Evolutionary conservation across 1,140 invertebrate species (phyloP).

Genomic region (Nebria ingens): DNA sequence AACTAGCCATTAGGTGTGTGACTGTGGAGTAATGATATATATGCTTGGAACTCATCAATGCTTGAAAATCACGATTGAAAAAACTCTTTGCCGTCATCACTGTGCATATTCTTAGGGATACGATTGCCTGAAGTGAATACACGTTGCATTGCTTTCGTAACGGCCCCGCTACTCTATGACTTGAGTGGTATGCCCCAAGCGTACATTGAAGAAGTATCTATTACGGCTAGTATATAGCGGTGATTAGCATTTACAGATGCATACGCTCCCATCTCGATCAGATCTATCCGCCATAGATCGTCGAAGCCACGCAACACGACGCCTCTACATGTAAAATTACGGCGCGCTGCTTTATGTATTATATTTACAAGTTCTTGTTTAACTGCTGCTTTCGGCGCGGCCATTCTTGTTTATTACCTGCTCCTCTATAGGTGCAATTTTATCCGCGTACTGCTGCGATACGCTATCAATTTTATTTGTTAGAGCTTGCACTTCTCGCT

Average conservation of each 20-base stretch:
- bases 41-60: conserved; percentile 23
- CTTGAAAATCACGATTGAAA: conserved; percentile 24
- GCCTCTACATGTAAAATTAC: conserved; percentile 28
- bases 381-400: too few species aligned
- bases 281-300: conserved; percentile 24
- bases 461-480: too few species aligned
- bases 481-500: too few species aligned
- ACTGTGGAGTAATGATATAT: conserved; percentile 32
- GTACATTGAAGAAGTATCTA: conserved; percentile 30
- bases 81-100: conserved; percentile 31
- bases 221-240: conserved; percentile 26
- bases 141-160: conserved; percentile 22
- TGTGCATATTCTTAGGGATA: conserved; percentile 22
- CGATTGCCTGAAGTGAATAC: conserved; percentile 14
- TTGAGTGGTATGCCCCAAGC: conserved; percentile 25
- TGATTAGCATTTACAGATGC: conserved; percentile 21
- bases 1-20: conserved; percentile 29
- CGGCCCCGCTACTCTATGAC: conserved; percentile 21
- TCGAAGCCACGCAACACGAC: conserved; percentile 27
- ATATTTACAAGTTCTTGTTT: conserved; percentile 26
- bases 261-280: conserved; percentile 19
- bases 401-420: too few species aligned
- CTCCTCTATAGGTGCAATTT: too few species aligned
- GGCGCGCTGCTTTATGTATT: conserved; percentile 30
- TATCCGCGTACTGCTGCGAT: too few species aligned